Percentiles rank a stretch among this genome's conserved stretches.
Evolutionary conservation across 2,113 vertebrate genomes (phyloP).

Genomic region (Tachycineta bicolor): DNA sequence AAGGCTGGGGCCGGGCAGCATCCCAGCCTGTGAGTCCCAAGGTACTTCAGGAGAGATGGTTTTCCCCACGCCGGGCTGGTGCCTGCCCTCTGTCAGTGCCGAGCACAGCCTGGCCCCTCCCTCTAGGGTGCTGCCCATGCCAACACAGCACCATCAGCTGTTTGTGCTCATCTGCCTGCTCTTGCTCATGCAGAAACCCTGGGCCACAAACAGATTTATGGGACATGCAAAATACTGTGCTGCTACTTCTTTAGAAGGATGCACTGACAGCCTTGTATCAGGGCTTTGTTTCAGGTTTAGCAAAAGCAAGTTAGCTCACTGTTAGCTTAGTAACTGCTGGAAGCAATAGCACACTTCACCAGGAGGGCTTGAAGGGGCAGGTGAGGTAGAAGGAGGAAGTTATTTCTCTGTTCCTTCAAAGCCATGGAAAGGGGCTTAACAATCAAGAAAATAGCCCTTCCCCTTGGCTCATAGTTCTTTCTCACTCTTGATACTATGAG

Average conservation of each 20-base stretch:
- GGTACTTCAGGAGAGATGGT: background rate
- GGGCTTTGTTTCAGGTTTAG: background rate
- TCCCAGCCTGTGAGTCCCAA: background rate
- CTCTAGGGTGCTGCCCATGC: background rate
- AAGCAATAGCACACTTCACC: background rate
- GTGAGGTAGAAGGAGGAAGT: background rate
- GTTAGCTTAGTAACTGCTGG: background rate
- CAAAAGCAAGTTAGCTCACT: background rate
- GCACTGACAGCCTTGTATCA: background rate
- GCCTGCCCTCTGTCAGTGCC: conserved; percentile 32
- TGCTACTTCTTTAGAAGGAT: background rate
- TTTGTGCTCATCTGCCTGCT: background rate
- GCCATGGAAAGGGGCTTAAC: background rate
- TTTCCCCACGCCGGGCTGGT: background rate
- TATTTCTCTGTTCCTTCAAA: background rate
- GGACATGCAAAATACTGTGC: background rate
- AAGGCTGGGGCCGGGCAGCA: background rate
- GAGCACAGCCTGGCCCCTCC: background rate
- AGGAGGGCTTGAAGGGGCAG: background rate
- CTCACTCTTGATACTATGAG: accelerated
- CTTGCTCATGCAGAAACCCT: background rate
- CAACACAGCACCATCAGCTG: background rate
- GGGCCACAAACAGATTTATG: background rate
- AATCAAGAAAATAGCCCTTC: background rate
- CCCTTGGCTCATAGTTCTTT: background rate